A percentile compares a stretch with the other conserved stretches of the same genome.
phyloP scores from a whole-genome alignment of 2,888 invertebrate species.

The Acanthococcus lagerstroemiae region DNA sequence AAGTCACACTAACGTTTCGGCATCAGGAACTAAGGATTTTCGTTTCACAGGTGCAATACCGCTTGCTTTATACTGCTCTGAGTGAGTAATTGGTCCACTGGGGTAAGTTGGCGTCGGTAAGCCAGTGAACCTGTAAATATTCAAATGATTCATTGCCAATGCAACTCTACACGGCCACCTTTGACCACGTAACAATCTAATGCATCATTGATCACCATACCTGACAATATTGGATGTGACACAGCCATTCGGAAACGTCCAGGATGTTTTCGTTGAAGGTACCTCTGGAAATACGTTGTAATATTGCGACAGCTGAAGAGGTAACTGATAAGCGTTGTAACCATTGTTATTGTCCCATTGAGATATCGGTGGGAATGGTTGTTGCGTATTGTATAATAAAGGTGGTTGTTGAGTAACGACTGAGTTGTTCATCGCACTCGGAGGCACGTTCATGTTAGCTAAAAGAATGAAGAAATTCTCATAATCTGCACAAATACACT shows the following conservation, averaged over 20 bases:
- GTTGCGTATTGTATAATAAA: neutral
- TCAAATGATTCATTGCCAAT: neutral
- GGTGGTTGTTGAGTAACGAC: constrained; percentile 6
- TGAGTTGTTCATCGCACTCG: constrained; percentile 5
- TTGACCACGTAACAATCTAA: too few relatives aligned
- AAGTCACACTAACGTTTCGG: constrained; percentile 6
- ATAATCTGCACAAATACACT: too few relatives aligned
- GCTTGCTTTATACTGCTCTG: neutral
- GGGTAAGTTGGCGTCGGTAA: constrained; percentile 10
- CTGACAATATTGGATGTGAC: constrained; percentile 24
- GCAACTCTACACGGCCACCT: too few relatives aligned
- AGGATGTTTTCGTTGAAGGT: constrained; percentile 17
- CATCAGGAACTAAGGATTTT: constrained; percentile 9
- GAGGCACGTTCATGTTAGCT: constrained; percentile 15
- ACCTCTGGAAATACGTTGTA: constrained; percentile 24
- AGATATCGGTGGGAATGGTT: neutral
- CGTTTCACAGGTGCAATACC: constrained; percentile 13
- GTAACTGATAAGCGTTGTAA: constrained; percentile 17
- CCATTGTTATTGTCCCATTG: constrained; percentile 13
- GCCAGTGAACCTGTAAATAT: constrained; percentile 11
- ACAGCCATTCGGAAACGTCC: constrained; percentile 25
- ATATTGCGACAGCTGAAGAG: constrained; percentile 22
- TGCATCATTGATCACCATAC: neutral
- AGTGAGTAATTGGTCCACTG: neutral
- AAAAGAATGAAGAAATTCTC: too few relatives aligned